Evolutionary conservation across 2,888 invertebrate species (phyloP), one percentile per base, ranked within the genome.

Genomic region (Agonum fuliginosum): DNA sequence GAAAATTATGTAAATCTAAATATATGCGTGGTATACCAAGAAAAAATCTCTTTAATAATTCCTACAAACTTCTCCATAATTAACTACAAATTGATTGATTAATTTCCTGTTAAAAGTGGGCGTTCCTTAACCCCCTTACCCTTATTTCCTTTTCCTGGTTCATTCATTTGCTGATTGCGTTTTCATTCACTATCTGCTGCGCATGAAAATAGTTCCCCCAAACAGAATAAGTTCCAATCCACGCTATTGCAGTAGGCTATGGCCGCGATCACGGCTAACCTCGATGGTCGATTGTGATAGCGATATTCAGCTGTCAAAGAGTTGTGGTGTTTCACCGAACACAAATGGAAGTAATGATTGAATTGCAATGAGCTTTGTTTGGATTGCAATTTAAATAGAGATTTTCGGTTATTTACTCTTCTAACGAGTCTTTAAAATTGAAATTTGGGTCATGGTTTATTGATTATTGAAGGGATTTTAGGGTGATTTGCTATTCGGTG

Each of bases 281-380:
- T 22, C 24, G 22, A 54, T 54, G 22, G n/a, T n/a, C 43, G 12
- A 43, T 43, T 43, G 48, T 10, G 48, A 20, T 20, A 20, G 19
- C 20, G 10, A 20, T 20, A 24, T 54, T 54, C 22, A 22, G 1
- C 24, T 54, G 54, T 54, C 24, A 54, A 54, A 54, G 54, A 22
- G 54, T 24, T 54, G 54, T 2, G 54, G 37, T 37, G 37, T 37
- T 37, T 37, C 37, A 12, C 37, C 12, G n/a, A 12, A 54, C 22
- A 54, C 54, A 54, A 54, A 54, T 54, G 20, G n/a, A 6, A 24
- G 54, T 54, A 54, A 54, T 54, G 24, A 54, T 54, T 54, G 54
- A 54, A 54, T 24, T 22, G 8, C 24, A 54, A 48, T 24, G 22
- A 54, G 54, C 54, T 27, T 22, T 54, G 54, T 20, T 54, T 54